Base-by-base conservation (phyloP, 92 coral and sea anemone genomes). In the Chrysogorgia sp. region DNA sequence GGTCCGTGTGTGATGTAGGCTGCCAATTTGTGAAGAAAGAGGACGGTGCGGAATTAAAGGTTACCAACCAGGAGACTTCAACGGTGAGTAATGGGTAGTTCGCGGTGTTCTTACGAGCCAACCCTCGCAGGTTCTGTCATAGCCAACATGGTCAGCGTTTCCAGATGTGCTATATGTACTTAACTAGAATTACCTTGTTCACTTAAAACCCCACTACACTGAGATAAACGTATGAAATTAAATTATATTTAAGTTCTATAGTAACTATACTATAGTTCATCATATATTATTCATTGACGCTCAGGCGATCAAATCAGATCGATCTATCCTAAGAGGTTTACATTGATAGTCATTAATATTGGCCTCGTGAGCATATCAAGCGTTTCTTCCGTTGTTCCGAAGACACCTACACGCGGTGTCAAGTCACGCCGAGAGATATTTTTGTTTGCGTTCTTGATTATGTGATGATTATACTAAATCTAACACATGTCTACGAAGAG, bases 1-100 rank as follows among this genome's bases (percentile, higher is more conserved):
- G 79, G 79, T 72, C 79, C 79, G 35, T 72, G 79, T 72, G 55
- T 58, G 79, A 72, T 72, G 79, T 72, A 35, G 79, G 79, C 32
- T 72, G 79, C 20, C 79, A 72, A 72, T 72, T 72, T 52, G 79
- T 72, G 43, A 72, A 72, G 79, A 72, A 72, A 58, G 79, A 72
- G 52, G 65, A 72, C 79, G 37, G 48, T 50, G 49, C 35, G 49
- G 79, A 72, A 20, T 34, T 41, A 22, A 72, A 56, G 65, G 79
- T 52, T 50, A 34, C 65, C 34, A 72, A 72, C 52, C 79, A 72
- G 35, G 79, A 72, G 52, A 72, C 79, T 24, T 72, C 79, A 34
- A 72, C 79, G 65, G 79, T 72, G 79, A 72, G 79, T 72, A 40
- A 23, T 40, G 53, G 15, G 53, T 47, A 7, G 2, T 6, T 2